Percentiles rank a stretch among this genome's conserved stretches.
Evolutionary conservation across 2,113 vertebrate species (phyloP).

Genomic region (Apodemus speciosus): DNA sequence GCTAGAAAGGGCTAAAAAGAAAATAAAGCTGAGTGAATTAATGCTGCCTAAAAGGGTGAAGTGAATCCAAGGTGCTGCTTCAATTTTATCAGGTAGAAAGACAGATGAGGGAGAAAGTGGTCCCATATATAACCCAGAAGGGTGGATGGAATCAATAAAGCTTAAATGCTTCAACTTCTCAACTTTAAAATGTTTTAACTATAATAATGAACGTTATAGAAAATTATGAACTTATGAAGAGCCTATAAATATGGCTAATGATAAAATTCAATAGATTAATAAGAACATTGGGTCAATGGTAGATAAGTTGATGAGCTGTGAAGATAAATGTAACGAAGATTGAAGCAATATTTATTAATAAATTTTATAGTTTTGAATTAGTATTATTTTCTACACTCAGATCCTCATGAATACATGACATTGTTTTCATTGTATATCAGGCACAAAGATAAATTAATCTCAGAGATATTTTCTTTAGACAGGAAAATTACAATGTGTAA

Average conservation of each 20-base stretch:
- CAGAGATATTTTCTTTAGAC: conserved; percentile 9
- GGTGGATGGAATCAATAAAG: conserved; percentile 73
- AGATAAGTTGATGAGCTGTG: conserved; percentile 38
- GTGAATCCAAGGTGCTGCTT: conserved; percentile 59
- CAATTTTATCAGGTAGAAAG: conserved; percentile 60
- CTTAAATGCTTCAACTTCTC: conserved; percentile 73
- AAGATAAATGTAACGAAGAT: neutral
- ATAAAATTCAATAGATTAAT: conserved; percentile 64
- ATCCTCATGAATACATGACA: neutral
- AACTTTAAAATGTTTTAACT: conserved; percentile 73
- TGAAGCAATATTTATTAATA: conserved; percentile 23
- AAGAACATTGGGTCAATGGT: conserved; percentile 36
- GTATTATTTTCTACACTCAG: neutral
- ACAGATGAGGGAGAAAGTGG: conserved; percentile 60
- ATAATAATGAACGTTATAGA: conserved; percentile 73
- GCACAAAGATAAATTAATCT: neutral
- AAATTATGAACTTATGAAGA: conserved; percentile 77
- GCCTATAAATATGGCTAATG: conserved; percentile 70
- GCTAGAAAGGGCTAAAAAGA: conserved; percentile 58
- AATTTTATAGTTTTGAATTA: neutral
- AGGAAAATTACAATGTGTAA: neutral
- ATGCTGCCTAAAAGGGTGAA: conserved; percentile 73
- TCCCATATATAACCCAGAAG: conserved; percentile 66
- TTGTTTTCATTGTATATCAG: neutral
- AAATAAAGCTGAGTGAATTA: conserved; percentile 77